Evolutionary conservation across 2,888 invertebrate genomes (phyloP).

Genomic region (Criorhina ranunculi): DNA sequence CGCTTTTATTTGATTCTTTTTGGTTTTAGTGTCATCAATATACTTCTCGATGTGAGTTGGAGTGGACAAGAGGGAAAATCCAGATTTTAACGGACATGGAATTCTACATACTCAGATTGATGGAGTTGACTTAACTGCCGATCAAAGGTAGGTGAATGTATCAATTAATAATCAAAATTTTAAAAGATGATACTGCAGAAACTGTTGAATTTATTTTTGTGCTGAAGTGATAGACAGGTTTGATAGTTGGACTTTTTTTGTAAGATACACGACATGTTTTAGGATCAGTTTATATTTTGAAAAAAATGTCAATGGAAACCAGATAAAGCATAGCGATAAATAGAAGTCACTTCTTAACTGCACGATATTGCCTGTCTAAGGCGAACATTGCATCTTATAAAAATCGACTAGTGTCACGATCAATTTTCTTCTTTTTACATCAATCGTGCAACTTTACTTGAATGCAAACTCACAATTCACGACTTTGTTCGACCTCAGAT

Average conservation of each 20-base stretch:
- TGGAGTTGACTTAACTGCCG: background rate
- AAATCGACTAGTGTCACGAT: too few relatives aligned
- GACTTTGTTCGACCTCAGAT: too few relatives aligned
- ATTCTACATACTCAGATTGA: slow-evolving; percentile 1
- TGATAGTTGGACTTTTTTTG: background rate
- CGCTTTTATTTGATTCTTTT: slow-evolving; percentile 15
- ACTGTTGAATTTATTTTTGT: background rate
- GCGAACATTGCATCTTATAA: too few relatives aligned
- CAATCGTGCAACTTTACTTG: too few relatives aligned
- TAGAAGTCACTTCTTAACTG: too few relatives aligned
- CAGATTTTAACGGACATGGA: background rate
- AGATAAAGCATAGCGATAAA: too few relatives aligned
- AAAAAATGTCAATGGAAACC: too few relatives aligned
- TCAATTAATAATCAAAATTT: background rate
- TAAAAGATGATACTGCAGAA: background rate
- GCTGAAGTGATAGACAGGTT: background rate
- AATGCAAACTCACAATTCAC: too few relatives aligned
- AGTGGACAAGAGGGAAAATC: background rate
- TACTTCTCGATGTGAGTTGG: background rate
- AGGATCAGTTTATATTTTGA: too few relatives aligned
- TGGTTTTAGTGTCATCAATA: slow-evolving; percentile 15
- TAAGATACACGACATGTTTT: too few relatives aligned
- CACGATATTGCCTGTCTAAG: too few relatives aligned
- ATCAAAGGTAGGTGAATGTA: slow-evolving; percentile 1
- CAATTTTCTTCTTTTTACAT: too few relatives aligned